Evolutionary conservation across 1,140 invertebrate species (phyloP).

Genomic region (Drosophila serrata): DNA sequence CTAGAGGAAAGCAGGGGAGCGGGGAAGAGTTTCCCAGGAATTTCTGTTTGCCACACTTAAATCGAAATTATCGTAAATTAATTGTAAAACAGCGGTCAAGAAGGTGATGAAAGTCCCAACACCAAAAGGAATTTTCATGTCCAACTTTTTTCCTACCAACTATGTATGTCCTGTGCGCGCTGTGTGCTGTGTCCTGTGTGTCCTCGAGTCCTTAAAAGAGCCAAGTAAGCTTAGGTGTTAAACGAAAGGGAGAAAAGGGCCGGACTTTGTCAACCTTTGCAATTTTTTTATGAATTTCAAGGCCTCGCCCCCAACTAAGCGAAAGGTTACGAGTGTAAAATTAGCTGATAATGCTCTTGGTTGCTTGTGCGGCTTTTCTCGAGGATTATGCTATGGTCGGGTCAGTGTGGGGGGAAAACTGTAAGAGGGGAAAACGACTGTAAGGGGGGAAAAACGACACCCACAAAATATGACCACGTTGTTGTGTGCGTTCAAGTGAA

Average conservation of each 20-base stretch:
- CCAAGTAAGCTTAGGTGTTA: constrained; percentile 9
- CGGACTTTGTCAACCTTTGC: constrained; percentile 71
- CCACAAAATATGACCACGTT: constrained; percentile 1
- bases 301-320: constrained; percentile 9
- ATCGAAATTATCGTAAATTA: constrained; percentile 75
- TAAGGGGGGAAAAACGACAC: constrained; percentile 8
- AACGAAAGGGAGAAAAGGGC: constrained; percentile 3
- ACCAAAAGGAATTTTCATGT: constrained; percentile 29
- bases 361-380: constrained; percentile 29
- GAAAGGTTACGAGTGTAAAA: constrained; percentile 36
- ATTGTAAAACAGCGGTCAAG: constrained; percentile 44
- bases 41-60: constrained; percentile 51
- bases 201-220: background rate
- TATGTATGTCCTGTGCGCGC: background rate
- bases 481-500: constrained; percentile 5
- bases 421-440: too few species aligned
- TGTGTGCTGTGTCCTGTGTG: background rate
- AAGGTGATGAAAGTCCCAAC: constrained; percentile 11
- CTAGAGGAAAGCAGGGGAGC: constrained; percentile 21
- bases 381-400: constrained; percentile 18
- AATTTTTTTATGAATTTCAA: constrained; percentile 70
- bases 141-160: background rate
- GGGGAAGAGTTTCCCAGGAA: constrained; percentile 17
- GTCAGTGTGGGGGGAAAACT: background rate
- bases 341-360: constrained; percentile 44